Evolutionary conservation across 2,888 invertebrate species (phyloP).

Genomic region (Ametastegia equiseti): DNA sequence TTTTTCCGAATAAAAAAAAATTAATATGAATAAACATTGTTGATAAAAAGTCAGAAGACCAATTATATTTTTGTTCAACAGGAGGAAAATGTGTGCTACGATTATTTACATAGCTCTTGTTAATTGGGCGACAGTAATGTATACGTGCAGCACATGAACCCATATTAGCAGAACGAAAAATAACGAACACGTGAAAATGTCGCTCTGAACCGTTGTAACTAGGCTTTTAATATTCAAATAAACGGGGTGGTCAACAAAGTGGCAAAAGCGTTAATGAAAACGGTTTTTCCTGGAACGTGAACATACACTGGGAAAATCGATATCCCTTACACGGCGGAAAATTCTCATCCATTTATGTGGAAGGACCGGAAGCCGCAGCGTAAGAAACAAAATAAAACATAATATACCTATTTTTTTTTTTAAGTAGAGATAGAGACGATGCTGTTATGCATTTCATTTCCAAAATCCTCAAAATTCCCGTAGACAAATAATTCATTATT

Average conservation of each 20-base stretch:
- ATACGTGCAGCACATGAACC: background rate
- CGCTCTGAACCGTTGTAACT: background rate
- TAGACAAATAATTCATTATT: no score
- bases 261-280: conserved; percentile 14
- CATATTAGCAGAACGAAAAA: background rate
- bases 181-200: background rate
- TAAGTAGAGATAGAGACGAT: no score
- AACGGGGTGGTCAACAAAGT: conserved; percentile 25
- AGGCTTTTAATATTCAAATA: conserved; percentile 12
- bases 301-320: background rate
- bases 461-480: no score
- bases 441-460: no score
- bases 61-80: no score
- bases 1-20: no score
- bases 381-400: no score
- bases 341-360: background rate
- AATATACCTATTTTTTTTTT: no score
- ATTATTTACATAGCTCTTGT: background rate
- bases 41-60: no score
- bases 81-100: background rate
- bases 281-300: background rate
- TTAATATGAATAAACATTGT: background rate
- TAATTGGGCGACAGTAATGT: background rate
- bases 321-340: background rate
- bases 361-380: background rate